Evolutionary conservation across 2,888 invertebrate species (phyloP), one percentile per base, ranked within the genome.

Genomic region (Troilus luridus): DNA sequence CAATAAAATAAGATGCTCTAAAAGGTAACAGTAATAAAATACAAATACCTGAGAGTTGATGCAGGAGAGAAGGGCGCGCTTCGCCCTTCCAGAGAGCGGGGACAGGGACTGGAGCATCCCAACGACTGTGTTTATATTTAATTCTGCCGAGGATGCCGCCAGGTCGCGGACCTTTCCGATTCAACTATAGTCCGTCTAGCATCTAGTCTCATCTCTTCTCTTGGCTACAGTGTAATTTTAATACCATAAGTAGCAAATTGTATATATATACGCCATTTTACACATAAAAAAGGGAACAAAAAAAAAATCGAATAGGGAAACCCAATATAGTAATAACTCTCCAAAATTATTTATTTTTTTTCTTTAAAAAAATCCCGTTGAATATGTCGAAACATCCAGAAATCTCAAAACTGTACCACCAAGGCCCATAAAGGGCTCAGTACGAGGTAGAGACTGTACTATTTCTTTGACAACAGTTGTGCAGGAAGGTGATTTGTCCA

Each of bases 51-150:
- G 72, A 77, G 72, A 77, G 85, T n/a, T n/a, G 12, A 85, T 56
- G 56, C 85, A 85, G 56, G 21, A n/a, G 56, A 85, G 85, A 11
- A 85, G n/a, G 12, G 12, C 85, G n/a, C 56, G 85, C 85, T 85
- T 85, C 10, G 85, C 85, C 85, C 85, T 85, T 5, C 5, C 56
- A 27, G 85, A n/a, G 56, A 56, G 85, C 21, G 85, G 85, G 85
- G 56, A 85, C 56, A 85, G 85, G 10, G 85, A 54, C 85, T 85
- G 85, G 85, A 85, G 56, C 85, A 85, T 85, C 56, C 27, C 56
- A 85, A 58, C 85, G 85, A 85, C 85, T 85, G 85, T 85, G 85
- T 85, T 85, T 85, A 85, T 85, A 85, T 85, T 85, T 85, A 85
- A 85, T 56, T 56, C 85, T 85, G 56, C n/a, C 6, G 56, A 56